phyloP scores from a whole-genome alignment of 2,113 vertebrate genomes.

The Pomatorhinus ruficollis region DNA sequence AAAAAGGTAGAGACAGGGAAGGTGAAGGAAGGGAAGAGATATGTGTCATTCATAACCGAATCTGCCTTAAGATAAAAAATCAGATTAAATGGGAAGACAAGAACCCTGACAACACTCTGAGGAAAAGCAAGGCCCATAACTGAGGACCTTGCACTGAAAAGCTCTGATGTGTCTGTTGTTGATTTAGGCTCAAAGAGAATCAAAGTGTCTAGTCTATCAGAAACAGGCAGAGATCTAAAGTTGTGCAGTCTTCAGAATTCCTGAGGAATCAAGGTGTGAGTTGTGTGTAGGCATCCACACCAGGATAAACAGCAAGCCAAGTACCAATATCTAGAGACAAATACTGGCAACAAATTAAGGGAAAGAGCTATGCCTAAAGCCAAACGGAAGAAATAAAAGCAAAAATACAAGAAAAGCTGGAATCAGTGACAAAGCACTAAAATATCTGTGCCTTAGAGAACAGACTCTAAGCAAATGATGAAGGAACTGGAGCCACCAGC shows the following conservation, averaged over 20 bases:
- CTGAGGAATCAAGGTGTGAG: neutral
- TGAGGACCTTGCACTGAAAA: neutral
- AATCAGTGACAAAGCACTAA: neutral
- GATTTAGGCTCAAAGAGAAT: neutral
- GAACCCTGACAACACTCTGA: neutral
- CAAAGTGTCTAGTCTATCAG: neutral
- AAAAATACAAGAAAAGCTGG: neutral
- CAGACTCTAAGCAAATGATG: neutral
- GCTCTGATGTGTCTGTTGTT: neutral
- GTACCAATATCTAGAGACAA: neutral
- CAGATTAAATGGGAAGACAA: neutral
- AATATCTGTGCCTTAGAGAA: neutral
- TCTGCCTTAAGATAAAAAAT: neutral
- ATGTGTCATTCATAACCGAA: neutral
- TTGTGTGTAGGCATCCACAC: neutral
- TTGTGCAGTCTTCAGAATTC: neutral
- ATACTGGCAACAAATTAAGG: neutral
- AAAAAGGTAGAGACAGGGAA: neutral
- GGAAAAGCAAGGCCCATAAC: neutral
- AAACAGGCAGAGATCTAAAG: neutral
- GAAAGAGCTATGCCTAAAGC: neutral
- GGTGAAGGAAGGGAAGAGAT: neutral
- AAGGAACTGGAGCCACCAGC: neutral
- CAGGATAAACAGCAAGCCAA: neutral
- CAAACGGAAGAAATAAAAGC: neutral